Evolutionary conservation across 1,140 invertebrate species (phyloP), one percentile per base, ranked within the genome.

Genomic region (Aporrectodea caliginosa): DNA sequence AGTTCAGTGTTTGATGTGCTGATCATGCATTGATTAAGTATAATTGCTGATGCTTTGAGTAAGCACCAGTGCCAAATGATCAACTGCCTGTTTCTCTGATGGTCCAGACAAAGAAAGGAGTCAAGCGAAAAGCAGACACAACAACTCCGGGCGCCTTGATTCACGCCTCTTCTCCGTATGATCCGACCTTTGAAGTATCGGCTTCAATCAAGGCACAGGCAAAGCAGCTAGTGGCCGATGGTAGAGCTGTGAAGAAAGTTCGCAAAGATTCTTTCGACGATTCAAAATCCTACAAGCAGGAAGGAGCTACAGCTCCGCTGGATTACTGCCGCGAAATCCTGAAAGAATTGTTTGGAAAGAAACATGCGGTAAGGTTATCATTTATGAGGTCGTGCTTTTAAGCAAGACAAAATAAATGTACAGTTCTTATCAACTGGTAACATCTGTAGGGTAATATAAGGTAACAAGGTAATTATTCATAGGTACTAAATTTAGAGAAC

Each of bases 61-160:
- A n/a, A n/a, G n/a, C n/a, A n/a, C n/a, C n/a, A n/a, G n/a, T n/a
- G n/a, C n/a, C n/a, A n/a, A n/a, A n/a, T n/a, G n/a, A n/a, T n/a
- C n/a, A n/a, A n/a, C n/a, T n/a, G n/a, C n/a, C n/a, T n/a, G n/a
- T n/a, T n/a, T n/a, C n/a, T n/a, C n/a, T n/a, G n/a, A n/a, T n/a
- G n/a, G n/a, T n/a, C 22, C 82, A 86, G 85, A 84, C 83, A 35
- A 96, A 97, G 91, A 97, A 98, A 89, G 97, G 96, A 34, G 95
- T 99, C 81, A 99, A 99, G 89, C 93, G 97, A 92, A 98, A 99
- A 93, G 97, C 97, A 81, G 97, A 99, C 88, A 97, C 96, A 69
- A 98, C 95, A 27, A 97, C 95, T 71, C 88, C 88, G 29, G 92
- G 83, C 34, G 73, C 32, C 16, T n/a, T 32, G 2, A 70, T 79